Evolutionary conservation across 2,888 invertebrate genomes (phyloP).

Genomic region (Rotaria sp.): DNA sequence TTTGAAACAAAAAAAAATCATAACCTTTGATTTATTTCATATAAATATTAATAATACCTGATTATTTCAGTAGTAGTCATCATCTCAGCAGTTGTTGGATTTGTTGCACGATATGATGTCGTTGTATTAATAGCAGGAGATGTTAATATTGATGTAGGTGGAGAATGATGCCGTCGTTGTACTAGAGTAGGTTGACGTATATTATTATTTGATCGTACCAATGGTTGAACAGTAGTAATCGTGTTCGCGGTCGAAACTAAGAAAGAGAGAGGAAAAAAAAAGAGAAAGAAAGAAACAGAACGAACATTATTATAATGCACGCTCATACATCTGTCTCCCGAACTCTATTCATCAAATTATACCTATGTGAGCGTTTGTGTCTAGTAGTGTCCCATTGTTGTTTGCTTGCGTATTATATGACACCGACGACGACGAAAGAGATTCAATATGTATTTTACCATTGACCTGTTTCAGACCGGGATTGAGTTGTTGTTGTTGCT

Average conservation of each 20-base stretch:
- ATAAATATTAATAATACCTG: not conserved
- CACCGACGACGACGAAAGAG: not conserved
- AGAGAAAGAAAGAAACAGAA: not conserved
- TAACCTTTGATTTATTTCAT: not conserved
- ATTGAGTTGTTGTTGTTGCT: not conserved
- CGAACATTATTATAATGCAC: slow-evolving; percentile 14
- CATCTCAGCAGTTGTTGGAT: not conserved
- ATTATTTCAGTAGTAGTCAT: not conserved
- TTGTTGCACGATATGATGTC: not conserved
- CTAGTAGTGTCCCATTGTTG: not conserved
- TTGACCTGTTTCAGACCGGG: slow-evolving; percentile 18
- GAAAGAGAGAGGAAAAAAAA: too few species aligned
- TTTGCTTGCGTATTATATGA: slow-evolving; percentile 15
- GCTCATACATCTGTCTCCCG: not conserved
- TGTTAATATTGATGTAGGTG: not conserved
- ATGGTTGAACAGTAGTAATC: not conserved
- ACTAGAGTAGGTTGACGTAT: not conserved
- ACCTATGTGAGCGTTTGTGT: slow-evolving; percentile 15
- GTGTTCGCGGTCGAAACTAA: not conserved
- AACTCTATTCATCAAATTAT: not conserved
- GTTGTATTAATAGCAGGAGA: not conserved
- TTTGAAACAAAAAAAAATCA: not conserved
- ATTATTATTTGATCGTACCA: slow-evolving; percentile 1
- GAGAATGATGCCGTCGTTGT: not conserved
- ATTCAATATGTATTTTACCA: slow-evolving; percentile 26